Percentiles rank a stretch among this genome's conserved stretches.
Conservation (phyloP, 2,797 vertebrate genomes). For the Anguilla anguilla region DNA sequence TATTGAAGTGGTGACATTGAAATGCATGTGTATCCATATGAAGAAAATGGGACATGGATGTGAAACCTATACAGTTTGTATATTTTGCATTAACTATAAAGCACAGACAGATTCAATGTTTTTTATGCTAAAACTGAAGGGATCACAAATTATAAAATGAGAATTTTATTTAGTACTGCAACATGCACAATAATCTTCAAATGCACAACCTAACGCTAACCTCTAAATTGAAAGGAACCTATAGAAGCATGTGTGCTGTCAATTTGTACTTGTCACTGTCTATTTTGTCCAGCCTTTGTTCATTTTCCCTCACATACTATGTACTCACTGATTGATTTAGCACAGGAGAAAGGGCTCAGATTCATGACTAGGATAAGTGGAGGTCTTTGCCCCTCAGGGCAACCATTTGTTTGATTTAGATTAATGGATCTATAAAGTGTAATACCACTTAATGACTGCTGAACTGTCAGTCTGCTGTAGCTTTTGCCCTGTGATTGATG, state of each 20-base stretch:
- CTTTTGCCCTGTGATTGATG: neutral
- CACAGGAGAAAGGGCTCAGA: conserved; percentile 8
- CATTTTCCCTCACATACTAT: neutral
- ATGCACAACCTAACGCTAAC: neutral
- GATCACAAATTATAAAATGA: neutral
- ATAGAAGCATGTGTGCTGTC: neutral
- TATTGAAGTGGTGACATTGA: neutral
- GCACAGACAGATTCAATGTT: neutral
- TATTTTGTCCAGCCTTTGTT: neutral
- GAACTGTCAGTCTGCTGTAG: neutral
- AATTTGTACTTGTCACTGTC: neutral
- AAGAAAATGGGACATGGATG: neutral
- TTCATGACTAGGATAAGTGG: conserved; percentile 18
- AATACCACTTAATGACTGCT: neutral
- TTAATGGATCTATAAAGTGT: neutral
- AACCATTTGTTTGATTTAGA: conserved; percentile 18
- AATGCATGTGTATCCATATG: neutral
- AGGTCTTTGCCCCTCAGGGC: conserved; percentile 15
- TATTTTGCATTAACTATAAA: neutral
- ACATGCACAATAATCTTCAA: neutral
- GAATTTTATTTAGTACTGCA: neutral
- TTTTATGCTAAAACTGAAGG: neutral
- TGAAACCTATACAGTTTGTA: neutral
- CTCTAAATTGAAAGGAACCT: neutral
- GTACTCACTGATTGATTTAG: conserved; percentile 26